Evolutionary conservation across 2,797 vertebrate species (phyloP), one percentile per base, ranked within the genome.

Genomic region (Gymnopithys bicolor): DNA sequence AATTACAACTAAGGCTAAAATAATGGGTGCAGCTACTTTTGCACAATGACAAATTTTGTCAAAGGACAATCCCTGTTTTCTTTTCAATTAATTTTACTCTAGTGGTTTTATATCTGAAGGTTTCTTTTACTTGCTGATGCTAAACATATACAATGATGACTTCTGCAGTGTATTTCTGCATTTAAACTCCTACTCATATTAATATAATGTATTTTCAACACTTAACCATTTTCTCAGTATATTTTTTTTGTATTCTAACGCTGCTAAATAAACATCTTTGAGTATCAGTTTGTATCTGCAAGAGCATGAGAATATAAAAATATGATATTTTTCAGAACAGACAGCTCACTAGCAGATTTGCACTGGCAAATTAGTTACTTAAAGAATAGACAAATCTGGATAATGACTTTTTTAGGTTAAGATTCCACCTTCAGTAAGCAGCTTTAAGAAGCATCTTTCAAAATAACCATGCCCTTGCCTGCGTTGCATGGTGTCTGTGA

Each of bases 11-110:
- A n/a, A 37, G 12, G 8, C 5, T 41, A 32, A 23, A 55, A 62
- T 56, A 3, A 32, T 8, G 21, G 1, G 1, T 11, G 2, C 2
- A 60, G 22, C 22, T 41, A 17, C 1, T n/a, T 7, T 9, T 63
- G 13, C 14, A 11, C 4, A 21, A 3, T 33, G 5, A 62, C 3
- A 39, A 21, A 6, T 39, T 33, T n/a, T n/a, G 0, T 27, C 51
- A 51, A 71, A 67, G 3, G 41, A 39, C 9, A 7, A 68, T 55
- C 3, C 1, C 2, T 56, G 8, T 8, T 1, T 51, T 59, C 46
- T 46, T 23, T 48, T 52, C n/a, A 64, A 23, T 52, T 83, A 13
- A 45, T 39, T 90, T 74, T 56, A 28, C 1, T 28, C 1, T 24
- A 10, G 12, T 55, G 1, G 9, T 67, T 64, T 77, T 64, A 9